These are phyloP conservation scores for Tinamus guttatus DNA, from an alignment of 2,113 vertebrate species.

Conservation along the genomic window DNA sequence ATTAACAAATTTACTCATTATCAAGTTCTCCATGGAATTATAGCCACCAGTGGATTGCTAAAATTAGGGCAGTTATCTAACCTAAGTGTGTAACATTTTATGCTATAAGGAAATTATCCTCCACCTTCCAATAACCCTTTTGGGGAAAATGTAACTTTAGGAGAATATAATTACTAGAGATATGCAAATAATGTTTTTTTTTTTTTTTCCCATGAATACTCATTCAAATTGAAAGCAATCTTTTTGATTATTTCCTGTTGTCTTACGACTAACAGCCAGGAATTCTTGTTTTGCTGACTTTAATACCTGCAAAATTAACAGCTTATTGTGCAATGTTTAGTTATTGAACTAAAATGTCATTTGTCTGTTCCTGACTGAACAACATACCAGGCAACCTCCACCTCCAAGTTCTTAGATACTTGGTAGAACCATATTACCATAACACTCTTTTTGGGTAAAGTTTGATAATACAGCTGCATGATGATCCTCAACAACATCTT, in stretches of 20 bases:
- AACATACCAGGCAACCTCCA: not conserved
- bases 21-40: constrained; percentile 2
- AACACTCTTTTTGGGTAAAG: not conserved
- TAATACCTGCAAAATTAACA: not conserved
- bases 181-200: not conserved
- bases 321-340: not conserved
- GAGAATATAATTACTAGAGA: not conserved
- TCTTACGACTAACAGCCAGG: not conserved
- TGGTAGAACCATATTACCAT: not conserved
- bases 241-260: not conserved
- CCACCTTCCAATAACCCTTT: not conserved
- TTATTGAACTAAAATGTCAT: not conserved
- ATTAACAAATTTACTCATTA: constrained; percentile 49
- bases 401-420: not conserved
- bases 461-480: not conserved
- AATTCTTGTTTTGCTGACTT: not conserved
- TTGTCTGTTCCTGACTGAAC: not conserved
- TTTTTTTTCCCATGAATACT: not conserved
- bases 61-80: constrained; percentile 40
- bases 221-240: not conserved
- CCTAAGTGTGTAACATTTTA: constrained; percentile 6
- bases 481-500: not conserved
- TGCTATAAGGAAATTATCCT: constrained; percentile 30
- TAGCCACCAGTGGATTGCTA: not conserved
- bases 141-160: not conserved